These are phyloP conservation scores for Halichoerus grypus DNA, from an alignment of 2,113 vertebrate species.

Conservation along the genomic window DNA sequence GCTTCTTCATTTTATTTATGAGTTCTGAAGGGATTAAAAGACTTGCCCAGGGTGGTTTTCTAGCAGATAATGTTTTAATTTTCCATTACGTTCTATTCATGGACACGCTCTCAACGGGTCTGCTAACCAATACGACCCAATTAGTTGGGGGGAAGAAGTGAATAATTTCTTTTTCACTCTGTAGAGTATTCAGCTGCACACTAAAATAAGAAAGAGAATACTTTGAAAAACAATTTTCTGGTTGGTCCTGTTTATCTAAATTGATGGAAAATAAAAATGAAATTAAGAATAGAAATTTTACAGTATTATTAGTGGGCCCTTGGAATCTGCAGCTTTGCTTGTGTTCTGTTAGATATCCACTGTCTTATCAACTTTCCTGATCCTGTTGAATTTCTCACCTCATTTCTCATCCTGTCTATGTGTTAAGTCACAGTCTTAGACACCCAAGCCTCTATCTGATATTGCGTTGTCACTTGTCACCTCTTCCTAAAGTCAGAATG, in stretches of 20 bases:
- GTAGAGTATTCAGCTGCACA: neutral
- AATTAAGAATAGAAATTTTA: neutral
- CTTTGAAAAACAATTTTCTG: neutral
- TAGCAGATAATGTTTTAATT: neutral
- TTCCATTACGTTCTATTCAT: neutral
- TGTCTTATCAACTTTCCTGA: neutral
- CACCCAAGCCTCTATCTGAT: neutral
- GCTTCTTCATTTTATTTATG: neutral
- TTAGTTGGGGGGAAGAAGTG: neutral
- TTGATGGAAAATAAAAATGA: neutral
- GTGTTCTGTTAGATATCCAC: accelerated
- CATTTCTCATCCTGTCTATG: neutral
- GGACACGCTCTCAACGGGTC: neutral
- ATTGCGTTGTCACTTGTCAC: neutral
- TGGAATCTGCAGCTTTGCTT: neutral
- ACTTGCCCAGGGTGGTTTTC: neutral
- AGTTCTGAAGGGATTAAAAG: neutral
- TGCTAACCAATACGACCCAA: neutral
- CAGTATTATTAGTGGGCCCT: neutral
- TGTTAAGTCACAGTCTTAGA: neutral
- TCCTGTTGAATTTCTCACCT: neutral
- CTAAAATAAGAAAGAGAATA: neutral
- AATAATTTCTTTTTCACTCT: neutral
- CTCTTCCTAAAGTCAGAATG: neutral
- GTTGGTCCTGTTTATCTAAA: neutral